Base-by-base conservation (phyloP, 2,888 invertebrate genomes). In the Cepaea hortensis region DNA sequence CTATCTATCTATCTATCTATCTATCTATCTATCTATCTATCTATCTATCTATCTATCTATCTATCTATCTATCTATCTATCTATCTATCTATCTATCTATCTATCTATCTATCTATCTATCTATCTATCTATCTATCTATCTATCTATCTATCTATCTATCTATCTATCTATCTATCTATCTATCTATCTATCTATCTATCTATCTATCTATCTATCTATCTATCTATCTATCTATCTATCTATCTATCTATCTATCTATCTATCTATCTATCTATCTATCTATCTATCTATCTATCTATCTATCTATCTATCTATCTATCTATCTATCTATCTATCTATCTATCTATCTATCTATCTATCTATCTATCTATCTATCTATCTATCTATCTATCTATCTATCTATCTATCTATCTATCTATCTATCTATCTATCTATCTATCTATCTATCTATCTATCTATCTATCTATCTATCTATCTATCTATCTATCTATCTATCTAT, bases 381-480 rank as follows among this genome's bases (percentile, higher is more conserved):
- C 18, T 55, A 55, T 76, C 76, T 76, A 76, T 76, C 76, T 76
- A 76, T 76, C 76, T 23, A 76, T 76, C 76, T 76, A 76, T 76
- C 76, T 23, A 76, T 76, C 76, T 76, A 76, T 76, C 76, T 23
- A 23, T 76, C 76, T 23, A 23, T 76, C 76, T 23, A 23, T 76
- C 76, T 23, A 23, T 76, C 76, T 23, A 23, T 76, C 76, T 23
- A 23, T 55, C 55, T 9, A 9, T 55, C 55, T 9, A 9, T 55
- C 55, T 9, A n/a, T n/a, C n/a, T n/a, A n/a, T n/a, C n/a, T n/a
- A n/a, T n/a, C n/a, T n/a, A n/a, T n/a, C n/a, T n/a, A n/a, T n/a
- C n/a, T n/a, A n/a, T n/a, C n/a, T n/a, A n/a, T n/a, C n/a, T n/a
- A n/a, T n/a, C n/a, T n/a, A n/a, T n/a, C n/a, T n/a, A n/a, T n/a